Evolutionary conservation across 1,140 invertebrate species (phyloP).

Genomic region (Scaptomyza hsui): DNA sequence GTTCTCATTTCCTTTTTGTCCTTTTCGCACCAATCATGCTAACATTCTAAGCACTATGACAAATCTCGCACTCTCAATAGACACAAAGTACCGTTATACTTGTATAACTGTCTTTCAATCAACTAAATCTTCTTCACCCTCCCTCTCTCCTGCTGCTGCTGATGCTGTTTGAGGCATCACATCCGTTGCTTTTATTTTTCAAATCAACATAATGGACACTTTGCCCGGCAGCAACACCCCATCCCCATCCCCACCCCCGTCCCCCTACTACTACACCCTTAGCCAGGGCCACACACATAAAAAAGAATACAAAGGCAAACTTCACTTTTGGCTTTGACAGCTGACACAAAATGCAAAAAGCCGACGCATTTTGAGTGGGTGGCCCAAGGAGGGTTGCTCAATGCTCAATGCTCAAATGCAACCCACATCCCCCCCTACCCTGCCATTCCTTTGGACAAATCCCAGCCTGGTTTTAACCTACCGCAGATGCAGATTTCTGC

Average conservation of each 20-base stretch:
- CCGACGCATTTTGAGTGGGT: conserved; percentile 72
- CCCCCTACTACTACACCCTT: background rate
- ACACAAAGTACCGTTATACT: conserved; percentile 23
- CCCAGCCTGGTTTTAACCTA: conserved; percentile 56
- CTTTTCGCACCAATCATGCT: background rate
- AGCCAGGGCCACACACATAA: conserved; percentile 45
- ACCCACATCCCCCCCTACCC: background rate
- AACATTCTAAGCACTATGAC: conserved; percentile 23
- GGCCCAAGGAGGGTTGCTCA: conserved; percentile 30
- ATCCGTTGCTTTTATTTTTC: conserved; percentile 75
- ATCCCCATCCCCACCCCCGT: background rate
- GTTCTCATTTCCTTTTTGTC: conserved; percentile 2
- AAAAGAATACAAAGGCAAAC: conserved; percentile 68
- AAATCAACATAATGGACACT: conserved; percentile 82
- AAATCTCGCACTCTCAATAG: conserved; percentile 37
- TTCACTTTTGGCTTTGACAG: conserved; percentile 77
- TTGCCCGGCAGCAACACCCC: conserved; percentile 60
- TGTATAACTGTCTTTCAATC: conserved; percentile 74
- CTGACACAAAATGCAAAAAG: conserved; percentile 72
- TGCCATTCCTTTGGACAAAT: conserved; percentile 35
- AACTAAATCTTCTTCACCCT: conserved; percentile 57
- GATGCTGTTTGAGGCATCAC: conserved; percentile 58
- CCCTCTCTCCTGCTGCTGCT: background rate
- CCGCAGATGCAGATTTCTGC: conserved; percentile 67
- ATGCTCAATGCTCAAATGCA: too few species aligned